These are phyloP conservation scores for Globodera rostochiensis DNA, from an alignment of 1,140 invertebrate genomes.

Conservation along the genomic window DNA sequence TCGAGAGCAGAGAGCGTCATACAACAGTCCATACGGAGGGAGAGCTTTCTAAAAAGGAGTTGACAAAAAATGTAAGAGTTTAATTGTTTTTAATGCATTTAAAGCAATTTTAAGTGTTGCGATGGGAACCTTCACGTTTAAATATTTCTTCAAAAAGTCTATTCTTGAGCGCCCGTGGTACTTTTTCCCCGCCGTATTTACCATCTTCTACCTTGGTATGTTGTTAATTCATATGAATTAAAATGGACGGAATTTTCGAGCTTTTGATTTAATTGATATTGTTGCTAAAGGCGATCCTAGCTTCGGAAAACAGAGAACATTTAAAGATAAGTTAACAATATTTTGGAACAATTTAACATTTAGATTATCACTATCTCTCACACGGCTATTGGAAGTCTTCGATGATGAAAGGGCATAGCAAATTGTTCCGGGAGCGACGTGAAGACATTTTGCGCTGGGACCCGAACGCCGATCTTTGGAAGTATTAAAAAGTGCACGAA, in stretches of 20 bases:
- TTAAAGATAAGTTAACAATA: too few species aligned
- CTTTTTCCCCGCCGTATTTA: slow-evolving; percentile 8
- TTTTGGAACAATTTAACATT: neutral
- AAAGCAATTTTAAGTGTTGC: neutral
- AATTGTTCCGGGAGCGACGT: slow-evolving; percentile 17
- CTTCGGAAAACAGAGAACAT: too few species aligned
- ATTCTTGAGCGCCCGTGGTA: slow-evolving; percentile 25
- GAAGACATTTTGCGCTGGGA: slow-evolving; percentile 32
- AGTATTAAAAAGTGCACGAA: slow-evolving; percentile 3
- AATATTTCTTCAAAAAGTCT: slow-evolving; percentile 19
- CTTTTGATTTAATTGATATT: too few species aligned
- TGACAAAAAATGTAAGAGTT: neutral
- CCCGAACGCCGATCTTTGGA: slow-evolving; percentile 26
- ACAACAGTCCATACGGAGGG: neutral
- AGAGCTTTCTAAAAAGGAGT: neutral
- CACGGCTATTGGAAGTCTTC: neutral
- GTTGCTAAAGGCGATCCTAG: too few species aligned
- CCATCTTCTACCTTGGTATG: neutral
- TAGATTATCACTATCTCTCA: slow-evolving; percentile 17
- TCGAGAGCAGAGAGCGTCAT: neutral
- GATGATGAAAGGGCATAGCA: slow-evolving; percentile 19
- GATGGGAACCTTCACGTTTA: slow-evolving; percentile 29
- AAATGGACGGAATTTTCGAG: too few species aligned
- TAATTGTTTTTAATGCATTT: neutral
- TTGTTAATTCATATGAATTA: too few species aligned